These are phyloP conservation scores for Aphrophora alni DNA, from an alignment of 2,888 invertebrate genomes.

Conservation along the genomic window DNA sequence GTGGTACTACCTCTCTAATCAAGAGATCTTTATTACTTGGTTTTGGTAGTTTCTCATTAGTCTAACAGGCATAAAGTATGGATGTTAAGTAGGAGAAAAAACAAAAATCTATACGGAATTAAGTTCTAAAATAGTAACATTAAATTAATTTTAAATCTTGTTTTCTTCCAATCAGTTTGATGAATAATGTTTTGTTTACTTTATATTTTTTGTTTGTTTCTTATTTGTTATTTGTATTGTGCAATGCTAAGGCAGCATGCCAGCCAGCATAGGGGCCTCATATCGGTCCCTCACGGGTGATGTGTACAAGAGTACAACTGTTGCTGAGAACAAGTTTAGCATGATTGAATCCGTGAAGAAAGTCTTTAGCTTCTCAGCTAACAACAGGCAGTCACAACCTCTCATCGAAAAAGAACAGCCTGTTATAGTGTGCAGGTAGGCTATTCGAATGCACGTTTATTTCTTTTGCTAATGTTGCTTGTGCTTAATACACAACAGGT, in stretches of 20 bases:
- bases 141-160: too few species aligned
- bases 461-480: neutral
- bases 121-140: too few species aligned
- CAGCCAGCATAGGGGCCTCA: constrained; percentile 67
- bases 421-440: constrained; percentile 30
- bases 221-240: constrained; percentile 16
- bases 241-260: constrained; percentile 58
- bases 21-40: too few species aligned
- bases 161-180: neutral
- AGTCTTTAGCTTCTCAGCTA: constrained; percentile 62
- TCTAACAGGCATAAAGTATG: too few species aligned
- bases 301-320: constrained; percentile 69
- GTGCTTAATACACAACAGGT: too few species aligned
- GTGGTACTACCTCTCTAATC: too few species aligned
- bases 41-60: too few species aligned
- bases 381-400: constrained; percentile 43
- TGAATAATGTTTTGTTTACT: constrained; percentile 22
- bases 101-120: too few species aligned
- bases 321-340: constrained; percentile 62
- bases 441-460: neutral
- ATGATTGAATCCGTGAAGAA: constrained; percentile 67
- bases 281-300: constrained; percentile 67
- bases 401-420: constrained; percentile 42
- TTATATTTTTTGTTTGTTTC: constrained; percentile 25
- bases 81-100: too few species aligned